Conservation (phyloP, 2,888 invertebrate genomes). For the Dendrolimus pini region DNA sequence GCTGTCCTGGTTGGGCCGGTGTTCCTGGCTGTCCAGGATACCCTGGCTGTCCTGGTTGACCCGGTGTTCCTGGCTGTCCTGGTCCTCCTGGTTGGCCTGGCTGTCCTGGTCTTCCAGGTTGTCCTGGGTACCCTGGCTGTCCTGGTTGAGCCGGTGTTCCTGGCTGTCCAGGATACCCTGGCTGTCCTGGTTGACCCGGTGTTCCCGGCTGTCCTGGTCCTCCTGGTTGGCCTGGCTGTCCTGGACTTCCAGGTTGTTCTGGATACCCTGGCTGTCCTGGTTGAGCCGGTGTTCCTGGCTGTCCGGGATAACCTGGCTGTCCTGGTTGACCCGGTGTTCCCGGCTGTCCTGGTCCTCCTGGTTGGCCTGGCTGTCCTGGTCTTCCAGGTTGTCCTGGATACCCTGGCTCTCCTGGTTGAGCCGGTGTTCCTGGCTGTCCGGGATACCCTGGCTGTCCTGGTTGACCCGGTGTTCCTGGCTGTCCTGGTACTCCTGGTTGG, state of each 20-base stretch:
- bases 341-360: constrained; percentile 33
- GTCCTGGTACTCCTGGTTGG: constrained; percentile 29
- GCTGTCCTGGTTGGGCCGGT: constrained; percentile 7
- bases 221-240: constrained; percentile 21
- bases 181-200: constrained; percentile 16
- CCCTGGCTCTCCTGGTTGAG: constrained; percentile 6
- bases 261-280: constrained; percentile 21
- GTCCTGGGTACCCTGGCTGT: constrained; percentile 20
- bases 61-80: constrained; percentile 19
- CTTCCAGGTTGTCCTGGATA: constrained; percentile 12
- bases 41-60: constrained; percentile 14
- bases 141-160: constrained; percentile 14
- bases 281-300: constrained; percentile 20
- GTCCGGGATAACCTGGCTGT: constrained; percentile 35
- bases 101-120: constrained; percentile 27
- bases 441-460: constrained; percentile 23
- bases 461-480: constrained; percentile 16
- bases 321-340: constrained; percentile 24
- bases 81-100: constrained; percentile 24
- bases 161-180: constrained; percentile 17
- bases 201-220: constrained; percentile 13
- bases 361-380: constrained; percentile 26
- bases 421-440: constrained; percentile 10
- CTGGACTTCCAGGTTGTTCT: constrained; percentile 23
- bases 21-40: constrained; percentile 4